A percentile compares a stretch with the other conserved stretches of the same genome.
phyloP scores from a whole-genome alignment of 2,113 vertebrate genomes.

The Scomber colias region DNA sequence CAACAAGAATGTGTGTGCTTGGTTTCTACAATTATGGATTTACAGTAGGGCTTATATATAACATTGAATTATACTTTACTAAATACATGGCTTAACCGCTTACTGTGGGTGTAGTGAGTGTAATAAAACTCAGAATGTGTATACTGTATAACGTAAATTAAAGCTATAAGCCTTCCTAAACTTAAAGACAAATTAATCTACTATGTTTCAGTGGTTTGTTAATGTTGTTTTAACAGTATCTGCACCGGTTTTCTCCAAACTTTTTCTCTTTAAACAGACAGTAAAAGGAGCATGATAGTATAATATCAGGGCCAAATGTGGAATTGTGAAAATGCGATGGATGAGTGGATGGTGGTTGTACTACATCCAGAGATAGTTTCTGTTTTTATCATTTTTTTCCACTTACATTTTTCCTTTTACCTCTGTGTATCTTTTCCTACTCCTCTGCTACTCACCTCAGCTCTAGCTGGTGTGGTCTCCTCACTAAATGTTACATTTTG shows the following conservation, averaged over 20 bases:
- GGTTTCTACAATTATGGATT: background rate
- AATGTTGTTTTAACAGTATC: background rate
- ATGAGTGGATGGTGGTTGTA: conserved; percentile 51
- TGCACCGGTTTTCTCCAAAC: background rate
- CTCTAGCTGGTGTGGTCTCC: too few relatives aligned
- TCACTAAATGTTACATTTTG: too few relatives aligned
- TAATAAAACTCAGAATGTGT: background rate
- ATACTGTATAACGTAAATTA: background rate
- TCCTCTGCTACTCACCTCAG: background rate
- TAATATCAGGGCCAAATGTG: conserved; percentile 64
- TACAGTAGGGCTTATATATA: background rate
- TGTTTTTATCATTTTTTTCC: conserved; percentile 13
- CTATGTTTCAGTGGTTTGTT: background rate
- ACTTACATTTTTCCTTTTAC: background rate
- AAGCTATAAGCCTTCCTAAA: background rate
- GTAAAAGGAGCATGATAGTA: conserved; percentile 33
- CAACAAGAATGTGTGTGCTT: conserved; percentile 4
- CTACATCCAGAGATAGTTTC: background rate
- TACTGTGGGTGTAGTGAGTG: background rate
- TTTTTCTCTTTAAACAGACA: conserved; percentile 35
- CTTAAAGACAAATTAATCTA: conserved; percentile 2
- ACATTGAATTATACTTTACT: too few relatives aligned
- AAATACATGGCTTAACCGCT: background rate
- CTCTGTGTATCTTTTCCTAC: background rate
- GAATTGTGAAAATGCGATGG: conserved; percentile 49